phyloP scores from a whole-genome alignment of 1,140 invertebrate species.

The Hirudo medicinalis region DNA sequence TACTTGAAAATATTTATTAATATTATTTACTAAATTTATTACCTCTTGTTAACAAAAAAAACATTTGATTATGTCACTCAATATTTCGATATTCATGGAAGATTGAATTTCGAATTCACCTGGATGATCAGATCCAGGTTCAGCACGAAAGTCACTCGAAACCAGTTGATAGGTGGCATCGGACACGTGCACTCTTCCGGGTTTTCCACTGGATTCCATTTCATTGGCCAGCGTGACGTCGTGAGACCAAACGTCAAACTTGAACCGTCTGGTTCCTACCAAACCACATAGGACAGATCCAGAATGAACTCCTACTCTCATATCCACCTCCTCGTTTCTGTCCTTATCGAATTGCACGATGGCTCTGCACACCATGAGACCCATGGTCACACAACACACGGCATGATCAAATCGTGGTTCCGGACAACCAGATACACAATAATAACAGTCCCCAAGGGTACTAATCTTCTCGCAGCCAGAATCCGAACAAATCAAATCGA shows the following conservation, averaged over 20 bases:
- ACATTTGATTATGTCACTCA: no score
- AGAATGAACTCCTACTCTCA: constrained; percentile 87
- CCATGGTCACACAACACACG: constrained; percentile 86
- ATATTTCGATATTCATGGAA: no score
- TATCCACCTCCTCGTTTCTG: constrained; percentile 47
- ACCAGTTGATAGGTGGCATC: constrained; percentile 71
- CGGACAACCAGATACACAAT: constrained; percentile 80
- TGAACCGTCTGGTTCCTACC: constrained; percentile 77
- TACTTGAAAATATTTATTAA: no score
- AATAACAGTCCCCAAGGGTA: constrained; percentile 72
- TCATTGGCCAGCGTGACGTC: constrained; percentile 91
- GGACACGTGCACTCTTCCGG: constrained; percentile 78
- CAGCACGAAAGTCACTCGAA: constrained; percentile 64
- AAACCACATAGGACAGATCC: constrained; percentile 86
- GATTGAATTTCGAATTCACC: constrained; percentile 47
- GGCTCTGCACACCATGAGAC: constrained; percentile 85
- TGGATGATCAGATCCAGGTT: constrained; percentile 66
- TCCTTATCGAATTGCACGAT: constrained; percentile 52
- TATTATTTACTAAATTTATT: no score
- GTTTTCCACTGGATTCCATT: constrained; percentile 86
- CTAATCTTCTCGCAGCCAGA: constrained; percentile 51
- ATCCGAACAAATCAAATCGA: constrained; percentile 68
- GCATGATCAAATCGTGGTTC: constrained; percentile 77
- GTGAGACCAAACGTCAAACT: constrained; percentile 95
- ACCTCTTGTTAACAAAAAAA: no score